Conservation (phyloP, 1,140 invertebrate species). For the Oncopodura yosiiana region DNA sequence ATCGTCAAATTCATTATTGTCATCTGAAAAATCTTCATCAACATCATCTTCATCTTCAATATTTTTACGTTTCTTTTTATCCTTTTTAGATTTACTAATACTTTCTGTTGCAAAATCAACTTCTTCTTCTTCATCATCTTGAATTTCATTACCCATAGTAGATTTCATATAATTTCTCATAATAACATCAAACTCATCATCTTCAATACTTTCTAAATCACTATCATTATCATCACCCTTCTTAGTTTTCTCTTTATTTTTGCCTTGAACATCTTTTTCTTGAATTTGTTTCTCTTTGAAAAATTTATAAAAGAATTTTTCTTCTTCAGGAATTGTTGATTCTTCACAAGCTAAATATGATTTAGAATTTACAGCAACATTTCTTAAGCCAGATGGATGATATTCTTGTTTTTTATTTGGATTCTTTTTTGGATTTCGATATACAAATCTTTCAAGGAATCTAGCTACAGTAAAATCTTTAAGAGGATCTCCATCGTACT, state of each 20-base stretch:
- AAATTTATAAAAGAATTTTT: constrained; percentile 60
- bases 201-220: constrained; percentile 70
- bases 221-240: constrained; percentile 48
- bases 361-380: constrained; percentile 55
- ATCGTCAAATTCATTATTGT: constrained; percentile 34
- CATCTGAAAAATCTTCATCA: constrained; percentile 27
- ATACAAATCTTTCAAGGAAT: constrained; percentile 90
- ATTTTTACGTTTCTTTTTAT: constrained; percentile 13
- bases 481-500: constrained; percentile 83
- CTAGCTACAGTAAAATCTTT: constrained; percentile 79
- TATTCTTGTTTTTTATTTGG: constrained; percentile 25
- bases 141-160: constrained; percentile 14
- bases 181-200: constrained; percentile 81
- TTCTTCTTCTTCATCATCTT: constrained; percentile 34
- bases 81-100: constrained; percentile 3
- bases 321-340: constrained; percentile 65
- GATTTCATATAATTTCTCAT: constrained; percentile 40
- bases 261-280: constrained; percentile 41
- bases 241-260: constrained; percentile 37
- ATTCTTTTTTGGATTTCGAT: constrained; percentile 81
- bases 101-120: constrained; percentile 36
- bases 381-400: constrained; percentile 49
- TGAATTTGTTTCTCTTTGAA: constrained; percentile 36
- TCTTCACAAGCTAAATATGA: constrained; percentile 59
- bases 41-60: constrained; percentile 35